Evolutionary conservation across 2,888 invertebrate genomes (phyloP).

Genomic region (Ferdinandea cuprea): DNA sequence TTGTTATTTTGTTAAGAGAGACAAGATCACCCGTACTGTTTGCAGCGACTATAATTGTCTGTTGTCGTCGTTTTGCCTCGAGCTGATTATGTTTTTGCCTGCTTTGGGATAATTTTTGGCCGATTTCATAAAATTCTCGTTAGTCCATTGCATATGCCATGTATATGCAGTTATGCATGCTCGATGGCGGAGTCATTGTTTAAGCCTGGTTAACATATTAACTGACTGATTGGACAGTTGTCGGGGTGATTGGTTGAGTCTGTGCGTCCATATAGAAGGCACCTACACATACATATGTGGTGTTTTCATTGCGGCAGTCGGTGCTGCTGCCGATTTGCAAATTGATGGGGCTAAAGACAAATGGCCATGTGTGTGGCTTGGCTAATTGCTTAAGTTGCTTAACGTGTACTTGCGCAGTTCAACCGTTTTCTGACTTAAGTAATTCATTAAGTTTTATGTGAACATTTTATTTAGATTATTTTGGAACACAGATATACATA

Average conservation of each 20-base stretch:
- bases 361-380: slow-evolving; percentile 62
- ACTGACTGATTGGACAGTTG: slow-evolving; percentile 74
- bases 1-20: slow-evolving; percentile 30
- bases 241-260: slow-evolving; percentile 64
- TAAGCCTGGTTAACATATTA: slow-evolving; percentile 71
- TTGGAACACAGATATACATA: slow-evolving; percentile 22
- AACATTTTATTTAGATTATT: slow-evolving; percentile 57
- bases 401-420: slow-evolving; percentile 36
- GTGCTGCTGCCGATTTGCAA: slow-evolving; percentile 66
- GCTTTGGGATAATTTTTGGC: slow-evolving; percentile 69
- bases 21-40: slow-evolving; percentile 59
- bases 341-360: slow-evolving; percentile 65
- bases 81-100: slow-evolving; percentile 71
- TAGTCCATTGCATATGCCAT: slow-evolving; percentile 39
- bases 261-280: slow-evolving; percentile 2
- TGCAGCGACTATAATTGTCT: slow-evolving; percentile 54
- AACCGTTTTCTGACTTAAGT: slow-evolving; percentile 42
- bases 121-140: slow-evolving; percentile 71
- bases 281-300: slow-evolving; percentile 19
- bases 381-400: slow-evolving; percentile 71
- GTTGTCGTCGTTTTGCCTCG: slow-evolving; percentile 43
- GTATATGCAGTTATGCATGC: background rate
- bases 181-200: slow-evolving; percentile 53
- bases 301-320: slow-evolving; percentile 37
- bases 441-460: slow-evolving; percentile 73